Conservation (phyloP, 2,797 vertebrate species). For the Paguma larvata region DNA sequence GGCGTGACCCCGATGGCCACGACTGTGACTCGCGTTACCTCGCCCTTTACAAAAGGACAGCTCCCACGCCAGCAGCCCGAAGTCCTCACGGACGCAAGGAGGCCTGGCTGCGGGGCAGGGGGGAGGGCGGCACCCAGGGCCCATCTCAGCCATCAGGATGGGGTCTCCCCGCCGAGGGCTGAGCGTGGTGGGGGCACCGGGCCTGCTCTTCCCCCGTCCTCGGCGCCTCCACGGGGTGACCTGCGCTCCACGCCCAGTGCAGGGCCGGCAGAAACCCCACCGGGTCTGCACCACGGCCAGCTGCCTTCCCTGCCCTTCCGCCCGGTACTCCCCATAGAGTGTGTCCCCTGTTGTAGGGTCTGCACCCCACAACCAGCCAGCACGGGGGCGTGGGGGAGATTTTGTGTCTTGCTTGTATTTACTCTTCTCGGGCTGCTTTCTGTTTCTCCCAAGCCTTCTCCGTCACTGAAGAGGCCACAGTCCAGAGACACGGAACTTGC, state of each 20-base stretch:
- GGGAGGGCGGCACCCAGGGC: background rate
- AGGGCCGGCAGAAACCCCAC: background rate
- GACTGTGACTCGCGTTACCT: slow-evolving; percentile 14
- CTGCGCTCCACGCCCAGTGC: background rate
- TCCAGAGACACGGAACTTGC: background rate
- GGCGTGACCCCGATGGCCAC: background rate
- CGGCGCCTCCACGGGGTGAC: background rate
- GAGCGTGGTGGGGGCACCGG: rapidly evolving
- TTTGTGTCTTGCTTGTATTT: rapidly evolving
- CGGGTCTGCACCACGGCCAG: rapidly evolving
- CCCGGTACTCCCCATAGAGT: background rate
- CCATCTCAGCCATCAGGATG: background rate
- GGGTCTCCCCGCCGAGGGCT: too few relatives aligned
- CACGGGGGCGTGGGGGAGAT: background rate
- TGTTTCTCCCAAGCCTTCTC: background rate
- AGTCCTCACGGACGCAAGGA: background rate
- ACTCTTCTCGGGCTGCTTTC: background rate
- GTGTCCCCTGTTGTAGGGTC: background rate
- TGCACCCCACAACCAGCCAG: background rate
- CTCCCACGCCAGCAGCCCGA: background rate
- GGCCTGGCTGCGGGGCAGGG: background rate
- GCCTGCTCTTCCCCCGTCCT: rapidly evolving
- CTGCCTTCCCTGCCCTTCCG: background rate
- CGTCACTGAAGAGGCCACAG: background rate
- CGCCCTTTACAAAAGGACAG: background rate